Base-by-base conservation (phyloP, 2,888 invertebrate species). In the Gryllus longicercus region DNA sequence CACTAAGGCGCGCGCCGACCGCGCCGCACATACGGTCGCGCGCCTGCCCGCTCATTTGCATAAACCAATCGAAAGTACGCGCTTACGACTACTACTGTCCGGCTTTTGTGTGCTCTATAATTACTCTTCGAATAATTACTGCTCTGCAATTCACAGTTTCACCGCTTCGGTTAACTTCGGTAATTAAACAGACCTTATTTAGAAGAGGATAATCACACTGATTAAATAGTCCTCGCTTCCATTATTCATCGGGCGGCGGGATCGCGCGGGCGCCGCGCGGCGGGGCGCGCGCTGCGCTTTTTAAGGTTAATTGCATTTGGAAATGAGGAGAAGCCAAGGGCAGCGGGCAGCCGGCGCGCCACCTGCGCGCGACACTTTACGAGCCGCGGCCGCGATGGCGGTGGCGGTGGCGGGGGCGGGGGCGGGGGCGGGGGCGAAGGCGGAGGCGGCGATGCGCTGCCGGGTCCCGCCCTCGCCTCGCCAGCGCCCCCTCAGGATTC, bases 1-100 rank as follows among this genome's bases (percentile, higher is more conserved):
- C 63, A 18, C 16, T 38, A 18, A 63, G 63, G 14, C 63, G 16
- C 51, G 63, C 63, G 63, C 18, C 25, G 25, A 38, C 25, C 63
- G 63, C 63, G 18, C 16, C 63, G 63, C 63, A 18, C 63, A 63
- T 4, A 63, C 63, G 63, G 25, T 63, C 63, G 63, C 63, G 63
- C 63, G 63, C 63, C 63, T 18, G 63, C 18, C 8, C 63, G 14
- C 63, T 63, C 63, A 63, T 63, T 63, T 63, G 63, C 63, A 63
- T 63, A 63, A 63, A 63, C 63, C 63, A 63, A 63, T 63, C 63
- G 63, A 63, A 63, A 63, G 63, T 63, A 63, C 63, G 63, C 63
- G 63, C 63, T 63, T 63, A 18, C 63, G 63, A 63, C 63, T 63
- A 63, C 63, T 63, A 16, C 63, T 63, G 63, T 63, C 63, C 63